phyloP scores from a whole-genome alignment of 2,888 invertebrate genomes.

The Eupeodes latifasciatus region DNA sequence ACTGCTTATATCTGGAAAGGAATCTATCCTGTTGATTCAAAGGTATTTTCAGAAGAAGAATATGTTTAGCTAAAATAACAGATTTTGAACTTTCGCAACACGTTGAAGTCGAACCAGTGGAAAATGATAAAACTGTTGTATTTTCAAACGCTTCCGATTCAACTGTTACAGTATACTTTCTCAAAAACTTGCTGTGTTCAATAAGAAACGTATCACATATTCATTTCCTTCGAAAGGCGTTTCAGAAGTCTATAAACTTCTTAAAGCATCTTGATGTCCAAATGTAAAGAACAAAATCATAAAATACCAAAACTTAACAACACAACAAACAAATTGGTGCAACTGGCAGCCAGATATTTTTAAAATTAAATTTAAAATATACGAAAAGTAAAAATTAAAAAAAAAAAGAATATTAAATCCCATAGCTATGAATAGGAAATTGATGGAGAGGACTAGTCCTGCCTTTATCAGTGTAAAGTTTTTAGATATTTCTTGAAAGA shows the following conservation, averaged over 20 bases:
- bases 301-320: background rate
- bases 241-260: background rate
- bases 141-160: background rate
- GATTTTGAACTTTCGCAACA: background rate
- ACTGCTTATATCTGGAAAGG: no score
- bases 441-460: background rate
- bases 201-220: background rate
- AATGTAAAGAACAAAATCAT: background rate
- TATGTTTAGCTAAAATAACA: background rate
- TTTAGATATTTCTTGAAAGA: background rate
- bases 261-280: conserved; percentile 2
- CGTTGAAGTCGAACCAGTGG: background rate
- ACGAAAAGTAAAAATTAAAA: conserved; percentile 1
- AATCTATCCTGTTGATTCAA: no score
- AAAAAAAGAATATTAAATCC: background rate
- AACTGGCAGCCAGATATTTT: background rate
- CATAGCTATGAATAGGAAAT: background rate
- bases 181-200: background rate
- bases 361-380: background rate
- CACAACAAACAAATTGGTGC: background rate
- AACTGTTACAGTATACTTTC: background rate
- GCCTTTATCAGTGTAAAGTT: background rate
- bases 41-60: background rate
- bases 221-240: background rate
- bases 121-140: background rate